Conservation (phyloP, 2,888 invertebrate species). For the Ptilodon capucinus region DNA sequence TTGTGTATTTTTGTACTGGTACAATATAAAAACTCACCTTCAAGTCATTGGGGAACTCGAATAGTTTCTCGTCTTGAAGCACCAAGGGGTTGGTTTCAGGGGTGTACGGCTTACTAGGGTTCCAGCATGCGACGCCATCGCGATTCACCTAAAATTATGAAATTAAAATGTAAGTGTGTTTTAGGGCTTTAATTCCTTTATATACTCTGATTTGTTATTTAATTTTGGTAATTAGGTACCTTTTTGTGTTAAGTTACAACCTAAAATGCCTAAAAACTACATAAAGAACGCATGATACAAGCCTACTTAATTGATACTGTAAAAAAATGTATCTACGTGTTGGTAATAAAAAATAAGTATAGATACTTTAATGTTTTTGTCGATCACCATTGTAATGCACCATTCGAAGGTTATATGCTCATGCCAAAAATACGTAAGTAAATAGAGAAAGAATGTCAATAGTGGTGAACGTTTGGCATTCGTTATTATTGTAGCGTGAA, state of each 20-base stretch:
- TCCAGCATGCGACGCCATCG: constrained; percentile 92
- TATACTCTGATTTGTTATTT: too few species aligned
- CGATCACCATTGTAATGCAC: neutral
- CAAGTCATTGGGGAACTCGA: constrained; percentile 91
- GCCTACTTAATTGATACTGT: too few species aligned
- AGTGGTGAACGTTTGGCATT: constrained; percentile 25
- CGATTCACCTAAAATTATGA: constrained; percentile 81
- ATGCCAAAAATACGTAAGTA: constrained; percentile 14
- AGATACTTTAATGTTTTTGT: neutral
- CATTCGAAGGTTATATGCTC: neutral
- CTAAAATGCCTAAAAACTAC: too few species aligned
- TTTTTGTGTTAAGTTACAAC: too few species aligned
- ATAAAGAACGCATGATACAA: too few species aligned
- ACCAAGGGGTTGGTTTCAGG: constrained; percentile 86
- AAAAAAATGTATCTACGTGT: neutral
- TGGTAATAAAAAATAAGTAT: neutral
- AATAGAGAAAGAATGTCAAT: constrained; percentile 21
- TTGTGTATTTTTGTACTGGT: too few species aligned
- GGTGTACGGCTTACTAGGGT: constrained; percentile 85
- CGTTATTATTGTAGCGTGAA: constrained; percentile 23
- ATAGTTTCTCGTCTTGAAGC: constrained; percentile 85
- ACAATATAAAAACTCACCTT: constrained; percentile 70
- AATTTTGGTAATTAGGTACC: too few species aligned
- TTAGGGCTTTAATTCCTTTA: too few species aligned
- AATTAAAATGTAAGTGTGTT: neutral